A percentile compares a stretch with the other conserved stretches of the same genome.
These are phyloP conservation scores for Nudaria mundana DNA, from an alignment of 2,888 invertebrate species.

Conservation along the genomic window DNA sequence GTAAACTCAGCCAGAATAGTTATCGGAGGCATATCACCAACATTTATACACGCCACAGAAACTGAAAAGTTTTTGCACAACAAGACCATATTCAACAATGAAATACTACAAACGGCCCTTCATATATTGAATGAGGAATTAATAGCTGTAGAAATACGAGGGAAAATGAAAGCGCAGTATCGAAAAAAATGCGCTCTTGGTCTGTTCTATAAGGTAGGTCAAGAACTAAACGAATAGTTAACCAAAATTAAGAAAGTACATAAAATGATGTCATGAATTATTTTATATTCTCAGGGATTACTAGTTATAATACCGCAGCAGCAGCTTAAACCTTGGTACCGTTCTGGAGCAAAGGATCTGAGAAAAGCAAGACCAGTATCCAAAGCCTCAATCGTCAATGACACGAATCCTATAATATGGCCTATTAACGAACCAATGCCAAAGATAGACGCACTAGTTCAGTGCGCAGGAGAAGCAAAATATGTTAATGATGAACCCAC, in stretches of 20 bases:
- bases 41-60: constrained; percentile 80
- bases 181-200: constrained; percentile 81
- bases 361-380: constrained; percentile 81
- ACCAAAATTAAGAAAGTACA: too few relatives aligned
- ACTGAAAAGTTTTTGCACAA: constrained; percentile 74
- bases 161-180: constrained; percentile 81
- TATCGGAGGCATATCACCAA: constrained; percentile 78
- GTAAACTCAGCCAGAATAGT: constrained; percentile 80
- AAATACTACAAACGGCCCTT: constrained; percentile 75
- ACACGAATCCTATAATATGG: constrained; percentile 83
- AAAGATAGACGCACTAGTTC: constrained; percentile 82
- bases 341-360: constrained; percentile 70
- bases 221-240: too few relatives aligned
- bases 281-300: constrained; percentile 60
- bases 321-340: constrained; percentile 62
- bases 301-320: constrained; percentile 72
- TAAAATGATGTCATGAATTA: too few relatives aligned
- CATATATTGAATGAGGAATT: constrained; percentile 78
- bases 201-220: constrained; percentile 84
- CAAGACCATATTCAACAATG: constrained; percentile 65
- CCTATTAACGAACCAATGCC: constrained; percentile 84
- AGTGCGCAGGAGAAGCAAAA: constrained; percentile 84
- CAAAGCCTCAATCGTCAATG: constrained; percentile 82
- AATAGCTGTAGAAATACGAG: constrained; percentile 59
- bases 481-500: constrained; percentile 84